Evolutionary conservation across 2,113 vertebrate species (phyloP).

Genomic region (Ctenodactylus gundi): DNA sequence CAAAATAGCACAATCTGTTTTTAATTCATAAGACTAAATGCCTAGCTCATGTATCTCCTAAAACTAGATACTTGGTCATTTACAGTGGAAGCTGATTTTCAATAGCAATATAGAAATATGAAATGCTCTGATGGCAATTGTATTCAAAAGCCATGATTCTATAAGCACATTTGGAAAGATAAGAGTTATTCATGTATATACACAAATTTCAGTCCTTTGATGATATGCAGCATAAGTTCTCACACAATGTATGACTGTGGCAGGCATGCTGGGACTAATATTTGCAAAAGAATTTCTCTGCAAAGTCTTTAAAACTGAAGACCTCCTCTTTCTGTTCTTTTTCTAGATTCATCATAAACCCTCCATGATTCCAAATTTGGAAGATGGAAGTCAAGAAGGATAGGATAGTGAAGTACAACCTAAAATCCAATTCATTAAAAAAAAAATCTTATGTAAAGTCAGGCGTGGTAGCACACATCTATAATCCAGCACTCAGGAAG

Average conservation of each 20-base stretch:
- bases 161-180: not conserved
- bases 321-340: not conserved
- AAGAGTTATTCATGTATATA: not conserved
- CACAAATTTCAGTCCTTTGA: not conserved
- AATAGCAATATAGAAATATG: not conserved
- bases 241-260: not conserved
- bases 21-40: not conserved
- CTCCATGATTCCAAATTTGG: not conserved
- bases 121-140: not conserved
- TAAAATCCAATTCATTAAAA: not conserved
- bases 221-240: not conserved
- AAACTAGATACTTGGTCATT: not conserved
- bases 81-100: slow-evolving; percentile 4
- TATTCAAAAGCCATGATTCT: not conserved
- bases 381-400: not conserved
- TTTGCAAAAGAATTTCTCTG: not conserved
- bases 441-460: no score
- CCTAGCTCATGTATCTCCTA: not conserved
- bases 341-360: not conserved
- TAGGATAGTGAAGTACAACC: not conserved
- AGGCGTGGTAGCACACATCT: no score
- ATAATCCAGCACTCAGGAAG: no score
- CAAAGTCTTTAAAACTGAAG: not conserved
- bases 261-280: not conserved
- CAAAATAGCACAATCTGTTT: not conserved